Base-by-base conservation (phyloP, 2,888 invertebrate species). In the Limenitis camilla region DNA sequence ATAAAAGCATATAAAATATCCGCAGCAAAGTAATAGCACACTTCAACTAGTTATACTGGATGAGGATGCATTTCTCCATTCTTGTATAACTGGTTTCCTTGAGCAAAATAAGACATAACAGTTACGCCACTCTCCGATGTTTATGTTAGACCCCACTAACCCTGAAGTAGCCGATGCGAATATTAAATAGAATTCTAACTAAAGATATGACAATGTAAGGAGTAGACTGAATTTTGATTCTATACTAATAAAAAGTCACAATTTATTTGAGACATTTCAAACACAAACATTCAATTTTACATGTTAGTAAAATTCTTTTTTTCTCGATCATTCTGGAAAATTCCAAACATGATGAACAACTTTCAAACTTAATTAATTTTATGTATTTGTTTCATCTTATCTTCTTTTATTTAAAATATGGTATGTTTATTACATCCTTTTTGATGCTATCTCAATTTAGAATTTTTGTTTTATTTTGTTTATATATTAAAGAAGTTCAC, bases 1-100 rank as follows among this genome's bases (percentile, higher is more conserved):
- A 53, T 41, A 55, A 51, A 57, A 62, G 58, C 50, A 47, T 67
- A 65, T 69, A 64, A 66, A 65, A 46, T 3, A 19, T 19, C 19
- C 3, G 56, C 59, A 36, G 46, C 51, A 35, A 44, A 53, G 53
- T 60, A 67, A 67, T 60, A 52, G 53, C 53, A 40, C 49, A 61
- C 62, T 62, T 35, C 47, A 58, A 55, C 55, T 58, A 55, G 49
- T 49, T 57, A 44, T 44, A 40, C 43, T 40, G 44, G 45, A 49
- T 41, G 47, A 53, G 48, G 53, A 47, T 58, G 50, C 52, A 52
- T 58, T 52, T 56, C 41, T 33, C 39, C 47, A 47, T 58, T 61
- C 54, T 51, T 49, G 59, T 50, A 19, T 43, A 57, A 61, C 62
- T 50, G 53, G 62, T 63, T 59, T 52, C 43, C 50, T 42, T 51